A percentile compares a stretch with the other conserved stretches of the same genome.
Conservation (phyloP, 2,113 vertebrate genomes). For the Zingel zingel region DNA sequence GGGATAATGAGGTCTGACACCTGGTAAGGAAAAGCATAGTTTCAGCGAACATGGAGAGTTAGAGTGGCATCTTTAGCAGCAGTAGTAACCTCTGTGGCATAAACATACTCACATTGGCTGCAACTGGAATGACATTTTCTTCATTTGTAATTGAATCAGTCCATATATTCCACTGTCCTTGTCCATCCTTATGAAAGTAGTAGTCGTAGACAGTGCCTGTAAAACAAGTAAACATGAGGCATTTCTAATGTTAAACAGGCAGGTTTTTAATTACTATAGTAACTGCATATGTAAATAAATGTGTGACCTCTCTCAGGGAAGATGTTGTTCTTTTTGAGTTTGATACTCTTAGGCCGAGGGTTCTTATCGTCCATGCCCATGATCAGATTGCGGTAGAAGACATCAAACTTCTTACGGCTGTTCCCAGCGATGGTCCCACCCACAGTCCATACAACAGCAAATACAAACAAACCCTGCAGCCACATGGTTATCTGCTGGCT, state of each 20-base stretch:
- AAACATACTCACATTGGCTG: slow-evolving; percentile 84
- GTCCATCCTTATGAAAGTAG: slow-evolving; percentile 89
- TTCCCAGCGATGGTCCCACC: slow-evolving; percentile 88
- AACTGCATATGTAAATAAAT: background rate
- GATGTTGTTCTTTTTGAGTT: slow-evolving; percentile 87
- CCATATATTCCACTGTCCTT: slow-evolving; percentile 90
- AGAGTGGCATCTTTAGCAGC: background rate
- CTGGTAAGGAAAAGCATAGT: slow-evolving; percentile 67
- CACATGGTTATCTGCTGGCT: slow-evolving; percentile 89
- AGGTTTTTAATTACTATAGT: background rate
- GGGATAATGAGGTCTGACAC: slow-evolving; percentile 94
- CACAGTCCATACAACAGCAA: slow-evolving; percentile 91
- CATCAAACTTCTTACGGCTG: slow-evolving; percentile 91
- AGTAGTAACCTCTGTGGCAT: background rate
- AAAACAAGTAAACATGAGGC: slow-evolving; percentile 13
- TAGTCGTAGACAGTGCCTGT: slow-evolving; percentile 93
- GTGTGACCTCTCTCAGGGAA: slow-evolving; percentile 91
- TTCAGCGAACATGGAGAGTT: background rate
- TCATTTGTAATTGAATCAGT: slow-evolving; percentile 88
- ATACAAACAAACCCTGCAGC: slow-evolving; percentile 92
- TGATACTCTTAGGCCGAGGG: slow-evolving; percentile 88
- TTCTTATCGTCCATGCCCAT: slow-evolving; percentile 82
- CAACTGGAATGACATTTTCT: slow-evolving; percentile 83
- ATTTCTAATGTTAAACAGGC: background rate
- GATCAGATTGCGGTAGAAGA: slow-evolving; percentile 89